Evolutionary conservation across 2,888 invertebrate genomes (phyloP), one percentile per base, ranked within the genome.

Genomic region (Ennomos fuscantarius): DNA sequence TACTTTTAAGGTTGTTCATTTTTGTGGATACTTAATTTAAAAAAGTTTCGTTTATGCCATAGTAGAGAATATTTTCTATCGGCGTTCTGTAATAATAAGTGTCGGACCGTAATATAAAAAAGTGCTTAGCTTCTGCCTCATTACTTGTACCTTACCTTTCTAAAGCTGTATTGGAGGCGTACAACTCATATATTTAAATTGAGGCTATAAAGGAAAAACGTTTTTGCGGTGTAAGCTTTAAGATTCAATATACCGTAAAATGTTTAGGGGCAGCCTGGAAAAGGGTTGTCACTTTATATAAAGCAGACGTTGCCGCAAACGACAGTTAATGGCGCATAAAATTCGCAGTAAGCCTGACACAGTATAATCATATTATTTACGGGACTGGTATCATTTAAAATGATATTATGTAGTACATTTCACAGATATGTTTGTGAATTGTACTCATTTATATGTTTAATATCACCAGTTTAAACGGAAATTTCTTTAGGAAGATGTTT

Each of bases 251-350:
- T 80, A 64, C 71, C 64, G 60, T 76, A 67, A 60, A 55, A 62
- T 63, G 62, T 66, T 59, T 55, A 61, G 52, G 58, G 71, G 63
- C 66, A 72, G 69, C 74, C 73, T 71, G 69, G 69, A 72, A 78
- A 84, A 86, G 84, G 82, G 82, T 86, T 87, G 85, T 86, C 87
- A 86, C 80, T 85, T 84, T 83, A 79, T 86, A 82, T 83, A 84
- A 86, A 80, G 86, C 84, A 84, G 84, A 87, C 82, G 80, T 79
- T 70, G 78, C 82, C 85, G 79, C 84, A 84, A 86, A 84, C 82
- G 83, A 82, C 82, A 84, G 82, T 82, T 86, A 87, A 88, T 88
- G 87, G 84, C 78, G 85, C 84, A 86, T 88, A 84, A 86, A 88
- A 87, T 88, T 86, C 81, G 68, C 76, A 81, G 81, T 79, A 82